These are phyloP conservation scores for Nowickia ferox DNA, from an alignment of 2,888 invertebrate genomes.

Conservation along the genomic window DNA sequence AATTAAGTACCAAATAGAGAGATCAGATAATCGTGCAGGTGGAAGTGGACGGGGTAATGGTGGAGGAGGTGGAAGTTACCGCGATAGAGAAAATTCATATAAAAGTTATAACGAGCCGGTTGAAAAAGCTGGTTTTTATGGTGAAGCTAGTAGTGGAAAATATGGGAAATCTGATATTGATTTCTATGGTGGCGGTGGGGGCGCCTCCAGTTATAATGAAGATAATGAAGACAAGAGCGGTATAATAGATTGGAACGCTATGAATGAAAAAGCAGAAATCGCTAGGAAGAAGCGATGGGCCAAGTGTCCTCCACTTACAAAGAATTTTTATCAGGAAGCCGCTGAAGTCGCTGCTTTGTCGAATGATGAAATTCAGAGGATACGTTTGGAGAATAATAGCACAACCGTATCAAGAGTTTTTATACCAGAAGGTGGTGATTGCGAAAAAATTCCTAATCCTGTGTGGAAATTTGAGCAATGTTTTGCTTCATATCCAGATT, in stretches of 20 bases:
- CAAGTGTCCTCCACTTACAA: conserved; percentile 87
- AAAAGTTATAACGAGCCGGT: conserved; percentile 18
- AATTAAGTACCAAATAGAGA: conserved; percentile 74
- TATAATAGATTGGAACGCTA: conserved; percentile 78
- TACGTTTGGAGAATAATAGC: conserved; percentile 88
- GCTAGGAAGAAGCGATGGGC: conserved; percentile 86
- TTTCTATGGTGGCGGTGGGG: conserved; percentile 25
- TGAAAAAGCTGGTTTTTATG: conserved; percentile 2
- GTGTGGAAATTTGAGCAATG: conserved; percentile 91
- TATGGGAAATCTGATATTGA: conserved; percentile 25
- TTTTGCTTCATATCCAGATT: conserved; percentile 91
- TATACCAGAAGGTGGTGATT: conserved; percentile 79
- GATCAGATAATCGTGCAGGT: conserved; percentile 48
- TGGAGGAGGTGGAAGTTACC: conserved; percentile 10
- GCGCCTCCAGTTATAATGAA: background rate
- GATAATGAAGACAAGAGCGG: conserved; percentile 19
- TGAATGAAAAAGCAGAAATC: conserved; percentile 81
- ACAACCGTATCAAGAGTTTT: conserved; percentile 89
- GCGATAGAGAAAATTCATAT: conserved; percentile 27
- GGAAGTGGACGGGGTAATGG: conserved; percentile 1
- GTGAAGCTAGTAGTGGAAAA: background rate
- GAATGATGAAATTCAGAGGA: conserved; percentile 85
- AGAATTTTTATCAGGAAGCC: conserved; percentile 93
- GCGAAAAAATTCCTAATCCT: conserved; percentile 81
- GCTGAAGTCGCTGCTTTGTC: conserved; percentile 88